phyloP scores from a whole-genome alignment of 2,888 invertebrate genomes.

The Mesopsocus fuscifrons region DNA sequence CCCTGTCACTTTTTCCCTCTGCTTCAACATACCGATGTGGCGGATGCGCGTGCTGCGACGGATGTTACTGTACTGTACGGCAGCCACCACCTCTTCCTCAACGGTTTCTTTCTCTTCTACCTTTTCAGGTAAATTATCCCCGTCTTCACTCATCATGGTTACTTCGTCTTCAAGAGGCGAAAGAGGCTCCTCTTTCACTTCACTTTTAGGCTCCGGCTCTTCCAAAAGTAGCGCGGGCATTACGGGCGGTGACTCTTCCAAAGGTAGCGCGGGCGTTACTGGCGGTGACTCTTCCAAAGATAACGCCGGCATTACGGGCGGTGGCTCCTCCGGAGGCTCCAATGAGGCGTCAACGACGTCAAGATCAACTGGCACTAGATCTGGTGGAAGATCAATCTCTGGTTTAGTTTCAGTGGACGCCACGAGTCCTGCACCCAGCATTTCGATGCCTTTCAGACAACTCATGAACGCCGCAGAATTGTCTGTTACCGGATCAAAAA shows the following conservation, averaged over 20 bases:
- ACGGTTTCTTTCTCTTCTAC: slow-evolving; percentile 25
- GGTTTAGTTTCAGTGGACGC: background rate
- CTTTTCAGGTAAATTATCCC: too few relatives aligned
- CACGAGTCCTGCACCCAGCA: background rate
- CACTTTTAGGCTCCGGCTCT: too few relatives aligned
- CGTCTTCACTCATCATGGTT: background rate
- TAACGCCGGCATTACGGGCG: background rate
- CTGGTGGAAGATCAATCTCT: background rate
- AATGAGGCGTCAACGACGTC: too few relatives aligned
- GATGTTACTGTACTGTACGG: slow-evolving; percentile 20
- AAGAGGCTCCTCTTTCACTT: too few relatives aligned
- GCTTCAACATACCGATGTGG: slow-evolving; percentile 29
- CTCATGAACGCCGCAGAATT: background rate
- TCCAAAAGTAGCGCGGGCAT: too few relatives aligned
- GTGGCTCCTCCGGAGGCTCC: background rate
- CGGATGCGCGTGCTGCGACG: slow-evolving; percentile 25
- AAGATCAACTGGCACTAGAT: background rate
- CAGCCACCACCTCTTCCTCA: slow-evolving; percentile 26
- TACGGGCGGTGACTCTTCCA: background rate
- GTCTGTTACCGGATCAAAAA: background rate
- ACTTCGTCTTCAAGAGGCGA: background rate
- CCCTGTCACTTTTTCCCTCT: slow-evolving; percentile 22
- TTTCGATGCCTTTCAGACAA: background rate
- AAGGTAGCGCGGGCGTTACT: background rate
- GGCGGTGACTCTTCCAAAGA: background rate